Evolutionary conservation across 2,113 vertebrate genomes (phyloP).

Genomic region (Rhegmatorhina hoffmannsi): DNA sequence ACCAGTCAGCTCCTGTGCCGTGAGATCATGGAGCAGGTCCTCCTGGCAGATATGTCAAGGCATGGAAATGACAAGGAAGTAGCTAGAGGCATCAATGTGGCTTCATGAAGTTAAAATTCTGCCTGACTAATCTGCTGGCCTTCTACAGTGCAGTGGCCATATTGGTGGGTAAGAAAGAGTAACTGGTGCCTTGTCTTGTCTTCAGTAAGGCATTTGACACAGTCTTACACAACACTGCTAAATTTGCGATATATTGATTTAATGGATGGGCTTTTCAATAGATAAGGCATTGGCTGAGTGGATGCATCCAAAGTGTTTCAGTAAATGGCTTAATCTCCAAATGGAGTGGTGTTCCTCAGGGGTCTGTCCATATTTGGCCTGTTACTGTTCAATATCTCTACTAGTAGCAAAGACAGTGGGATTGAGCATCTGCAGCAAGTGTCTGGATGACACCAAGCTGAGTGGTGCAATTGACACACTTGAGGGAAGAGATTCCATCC

Average conservation of each 20-base stretch:
- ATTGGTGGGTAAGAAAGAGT: neutral
- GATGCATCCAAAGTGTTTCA: neutral
- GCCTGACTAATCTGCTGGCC: neutral
- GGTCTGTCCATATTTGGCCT: neutral
- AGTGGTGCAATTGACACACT: neutral
- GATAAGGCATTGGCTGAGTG: neutral
- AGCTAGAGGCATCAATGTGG: neutral
- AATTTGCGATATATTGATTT: neutral
- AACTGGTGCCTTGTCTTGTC: neutral
- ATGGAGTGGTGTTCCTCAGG: neutral
- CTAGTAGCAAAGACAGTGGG: neutral
- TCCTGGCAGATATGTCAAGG: neutral
- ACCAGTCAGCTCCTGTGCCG: neutral
- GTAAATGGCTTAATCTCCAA: neutral
- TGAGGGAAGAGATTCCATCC: neutral
- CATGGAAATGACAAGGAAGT: neutral
- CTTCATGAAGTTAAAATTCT: neutral
- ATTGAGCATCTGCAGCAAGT: neutral
- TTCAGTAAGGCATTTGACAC: neutral
- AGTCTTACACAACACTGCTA: neutral
- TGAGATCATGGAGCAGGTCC: neutral
- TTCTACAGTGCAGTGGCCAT: neutral
- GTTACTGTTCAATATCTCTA: neutral
- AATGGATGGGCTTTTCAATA: neutral
- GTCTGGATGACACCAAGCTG: neutral